Evolutionary conservation across 1,140 invertebrate species (phyloP), one percentile per base, ranked within the genome.

Genomic region (Heliconius nattereri): DNA sequence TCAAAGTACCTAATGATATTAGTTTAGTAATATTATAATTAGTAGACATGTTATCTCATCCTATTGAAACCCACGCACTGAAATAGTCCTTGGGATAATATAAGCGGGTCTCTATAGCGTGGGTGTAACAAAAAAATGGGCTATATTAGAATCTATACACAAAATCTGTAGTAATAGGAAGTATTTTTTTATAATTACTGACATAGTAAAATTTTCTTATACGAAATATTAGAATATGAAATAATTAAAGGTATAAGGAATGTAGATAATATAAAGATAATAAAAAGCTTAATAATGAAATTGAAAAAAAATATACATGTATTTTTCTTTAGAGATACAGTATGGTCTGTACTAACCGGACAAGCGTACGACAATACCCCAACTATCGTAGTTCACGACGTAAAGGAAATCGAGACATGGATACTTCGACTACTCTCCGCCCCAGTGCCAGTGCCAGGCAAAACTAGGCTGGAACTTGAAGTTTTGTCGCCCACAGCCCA

Each of bases 321-420:
- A 16, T 45, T 45, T 45, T 16, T 37, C 20, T 57, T 54, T 92
- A 98, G 98, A 93, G 98, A 99, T 88, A 98, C 97, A 71, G 98
- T 99, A 57, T 99, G 98, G 99, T 97, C 97, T 81, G 97, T 98
- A 32, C 86, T 98, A 75, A 98, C 97, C 16, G 97, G 97, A 19
- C 96, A 96, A 87, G 95, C 96, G 23, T 95, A 96, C 76, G 97
- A 98, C 57, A 96, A 96, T 35, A 97, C 97, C 26, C 97, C 98
- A 2, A 97, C 97, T 0, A 97, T 98, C 73, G 97, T 99, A 6
- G 95, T 99, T 85, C 98, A 99, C 90, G 99, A 99, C 93, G 98
- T 99, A 8, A 96, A 98, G 78, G 99, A 99, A 94, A 98, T 99
- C 79, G 99, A 99, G 94, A 99, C 98, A 0, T 99, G 99, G 99